These are phyloP conservation scores for Petrocephalus schoutedeni DNA, from an alignment of 2,797 vertebrate genomes.

Conservation along the genomic window DNA sequence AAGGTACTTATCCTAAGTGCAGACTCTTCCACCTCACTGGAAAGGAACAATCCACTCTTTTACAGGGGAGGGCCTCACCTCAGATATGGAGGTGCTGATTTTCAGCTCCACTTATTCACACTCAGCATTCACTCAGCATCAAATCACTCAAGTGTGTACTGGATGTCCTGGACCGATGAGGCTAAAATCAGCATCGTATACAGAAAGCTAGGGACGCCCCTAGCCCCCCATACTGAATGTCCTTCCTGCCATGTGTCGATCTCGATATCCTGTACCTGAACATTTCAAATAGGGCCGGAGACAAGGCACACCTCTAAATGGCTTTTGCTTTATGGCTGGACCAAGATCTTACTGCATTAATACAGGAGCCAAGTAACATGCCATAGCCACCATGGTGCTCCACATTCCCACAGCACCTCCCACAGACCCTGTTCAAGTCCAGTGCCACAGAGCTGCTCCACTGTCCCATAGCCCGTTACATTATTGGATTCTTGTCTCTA, in stretches of 20 bases:
- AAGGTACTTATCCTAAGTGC: not conserved
- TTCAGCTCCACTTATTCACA: not conserved
- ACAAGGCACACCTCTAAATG: no score
- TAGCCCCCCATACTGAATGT: no score
- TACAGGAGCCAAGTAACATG: not conserved
- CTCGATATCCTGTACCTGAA: no score
- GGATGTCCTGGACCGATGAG: not conserved
- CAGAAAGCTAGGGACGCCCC: no score
- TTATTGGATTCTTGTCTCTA: not conserved
- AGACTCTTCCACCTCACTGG: not conserved
- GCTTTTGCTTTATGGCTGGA: slow-evolving; percentile 61
- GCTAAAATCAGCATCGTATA: not conserved
- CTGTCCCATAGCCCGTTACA: not conserved
- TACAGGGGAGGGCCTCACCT: not conserved
- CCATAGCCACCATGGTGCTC: not conserved
- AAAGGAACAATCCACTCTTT: not conserved
- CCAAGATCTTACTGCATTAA: not conserved
- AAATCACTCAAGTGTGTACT: not conserved
- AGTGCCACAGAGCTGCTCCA: not conserved
- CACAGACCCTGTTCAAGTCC: not conserved
- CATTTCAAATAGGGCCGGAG: no score
- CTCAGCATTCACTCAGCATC: not conserved
- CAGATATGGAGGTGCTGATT: not conserved
- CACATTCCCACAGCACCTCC: not conserved
- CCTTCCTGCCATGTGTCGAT: no score